phyloP scores from a whole-genome alignment of 2,888 invertebrate species.

The Rhingia campestris region DNA sequence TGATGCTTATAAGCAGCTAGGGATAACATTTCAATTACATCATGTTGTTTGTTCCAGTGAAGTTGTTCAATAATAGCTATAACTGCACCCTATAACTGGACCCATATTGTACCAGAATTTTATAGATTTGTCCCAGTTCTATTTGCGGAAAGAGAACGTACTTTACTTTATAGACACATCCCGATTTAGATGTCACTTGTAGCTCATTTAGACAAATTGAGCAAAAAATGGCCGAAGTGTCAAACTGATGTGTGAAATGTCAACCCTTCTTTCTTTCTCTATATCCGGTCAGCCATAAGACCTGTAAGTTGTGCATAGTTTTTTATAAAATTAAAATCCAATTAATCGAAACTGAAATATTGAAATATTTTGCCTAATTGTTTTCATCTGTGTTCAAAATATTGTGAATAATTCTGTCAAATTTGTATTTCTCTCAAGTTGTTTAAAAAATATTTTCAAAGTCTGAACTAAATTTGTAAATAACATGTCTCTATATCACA shows the following conservation, averaged over 20 bases:
- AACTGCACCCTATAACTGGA: no score
- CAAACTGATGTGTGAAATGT: slow-evolving; percentile 76
- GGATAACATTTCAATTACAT: no score
- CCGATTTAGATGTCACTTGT: not conserved
- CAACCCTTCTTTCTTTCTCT: slow-evolving; percentile 80
- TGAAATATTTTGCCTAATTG: slow-evolving; percentile 62
- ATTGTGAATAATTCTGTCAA: not conserved
- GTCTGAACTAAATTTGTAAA: not conserved
- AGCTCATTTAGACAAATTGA: not conserved
- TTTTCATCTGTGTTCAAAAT: not conserved
- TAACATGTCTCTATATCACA: not conserved
- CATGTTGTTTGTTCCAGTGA: no score
- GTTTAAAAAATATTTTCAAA: no score
- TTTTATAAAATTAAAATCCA: slow-evolving; percentile 75
- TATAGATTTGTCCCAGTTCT: no score
- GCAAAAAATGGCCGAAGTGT: slow-evolving; percentile 7
- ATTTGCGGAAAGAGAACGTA: no score
- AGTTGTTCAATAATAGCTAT: no score
- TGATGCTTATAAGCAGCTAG: no score
- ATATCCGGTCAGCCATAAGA: slow-evolving; percentile 82
- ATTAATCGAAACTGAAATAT: slow-evolving; percentile 75
- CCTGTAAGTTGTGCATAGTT: slow-evolving; percentile 80
- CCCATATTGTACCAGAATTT: no score
- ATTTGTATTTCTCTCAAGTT: not conserved
- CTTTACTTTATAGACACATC: no score